phyloP scores from a whole-genome alignment of 2,797 vertebrate genomes.

The Cercopithecus neglectus region DNA sequence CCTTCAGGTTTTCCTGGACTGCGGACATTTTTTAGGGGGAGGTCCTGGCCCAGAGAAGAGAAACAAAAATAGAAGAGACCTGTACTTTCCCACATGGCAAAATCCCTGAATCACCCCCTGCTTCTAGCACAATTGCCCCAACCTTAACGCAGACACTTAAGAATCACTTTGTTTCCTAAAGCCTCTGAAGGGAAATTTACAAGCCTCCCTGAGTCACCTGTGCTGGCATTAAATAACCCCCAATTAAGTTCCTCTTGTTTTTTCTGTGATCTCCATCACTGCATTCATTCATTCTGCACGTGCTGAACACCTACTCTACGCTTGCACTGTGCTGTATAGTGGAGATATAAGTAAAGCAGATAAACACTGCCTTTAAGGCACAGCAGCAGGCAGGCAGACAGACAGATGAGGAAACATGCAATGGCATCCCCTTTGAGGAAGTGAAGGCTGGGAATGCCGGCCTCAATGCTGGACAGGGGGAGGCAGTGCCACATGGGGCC shows the following conservation, averaged over 20 bases:
- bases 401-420: neutral
- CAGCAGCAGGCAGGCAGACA: no score
- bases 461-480: no score
- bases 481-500: conserved; percentile 19
- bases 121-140: neutral
- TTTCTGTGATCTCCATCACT: neutral
- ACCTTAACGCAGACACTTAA: no score
- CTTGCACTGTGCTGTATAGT: neutral
- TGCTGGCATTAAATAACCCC: neutral
- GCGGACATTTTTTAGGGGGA: conserved; percentile 90
- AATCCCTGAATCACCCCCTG: neutral
- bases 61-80: neutral
- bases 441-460: neutral
- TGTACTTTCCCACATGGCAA: neutral
- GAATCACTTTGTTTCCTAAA: neutral
- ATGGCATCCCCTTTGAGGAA: neutral
- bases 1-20: conserved; percentile 88
- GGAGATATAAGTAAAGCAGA: neutral
- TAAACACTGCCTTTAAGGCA: neutral
- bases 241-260: neutral
- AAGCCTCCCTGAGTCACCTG: neutral
- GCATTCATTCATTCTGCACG: neutral
- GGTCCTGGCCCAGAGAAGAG: conserved; percentile 81
- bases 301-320: neutral
- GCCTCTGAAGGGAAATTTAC: neutral